Percentiles rank a stretch among this genome's conserved stretches.
Evolutionary conservation across 92 coral and sea anemone species (phyloP).

Genomic region (Isaurus tuberculatus): DNA sequence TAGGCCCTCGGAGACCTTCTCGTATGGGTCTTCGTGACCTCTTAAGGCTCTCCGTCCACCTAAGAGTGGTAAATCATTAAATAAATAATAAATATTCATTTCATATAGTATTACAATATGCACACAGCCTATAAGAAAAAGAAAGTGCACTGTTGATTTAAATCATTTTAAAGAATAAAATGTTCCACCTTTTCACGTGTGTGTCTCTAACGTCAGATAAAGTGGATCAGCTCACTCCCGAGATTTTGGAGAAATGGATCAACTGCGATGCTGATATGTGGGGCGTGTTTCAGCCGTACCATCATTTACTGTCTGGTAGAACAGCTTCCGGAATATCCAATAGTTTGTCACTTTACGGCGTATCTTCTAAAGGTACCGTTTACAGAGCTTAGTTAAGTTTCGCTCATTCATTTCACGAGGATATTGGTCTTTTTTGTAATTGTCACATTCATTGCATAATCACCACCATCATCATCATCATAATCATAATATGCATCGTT

Average conservation of each 20-base stretch:
- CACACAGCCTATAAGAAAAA: too few species aligned
- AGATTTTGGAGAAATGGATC: slow-evolving; percentile 78
- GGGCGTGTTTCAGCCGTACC: slow-evolving; percentile 86
- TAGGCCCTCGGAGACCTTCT: too few species aligned
- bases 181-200: too few species aligned
- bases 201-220: slow-evolving; percentile 43
- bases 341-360: slow-evolving; percentile 69
- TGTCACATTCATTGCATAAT: neutral
- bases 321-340: slow-evolving; percentile 79
- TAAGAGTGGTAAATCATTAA: too few species aligned
- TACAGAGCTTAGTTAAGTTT: neutral
- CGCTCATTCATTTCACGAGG: neutral
- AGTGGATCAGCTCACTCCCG: slow-evolving; percentile 79
- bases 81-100: too few species aligned
- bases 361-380: slow-evolving; percentile 52
- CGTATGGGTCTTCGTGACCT: too few species aligned
- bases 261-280: slow-evolving; percentile 84
- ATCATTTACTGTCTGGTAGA: slow-evolving; percentile 80
- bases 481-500: neutral
- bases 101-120: too few species aligned
- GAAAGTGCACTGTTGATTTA: too few species aligned
- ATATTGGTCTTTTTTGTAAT: neutral
- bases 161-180: too few species aligned
- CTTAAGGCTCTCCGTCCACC: too few species aligned
- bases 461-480: neutral